phyloP scores from a whole-genome alignment of 2,888 invertebrate species.

The Volucella inanis region DNA sequence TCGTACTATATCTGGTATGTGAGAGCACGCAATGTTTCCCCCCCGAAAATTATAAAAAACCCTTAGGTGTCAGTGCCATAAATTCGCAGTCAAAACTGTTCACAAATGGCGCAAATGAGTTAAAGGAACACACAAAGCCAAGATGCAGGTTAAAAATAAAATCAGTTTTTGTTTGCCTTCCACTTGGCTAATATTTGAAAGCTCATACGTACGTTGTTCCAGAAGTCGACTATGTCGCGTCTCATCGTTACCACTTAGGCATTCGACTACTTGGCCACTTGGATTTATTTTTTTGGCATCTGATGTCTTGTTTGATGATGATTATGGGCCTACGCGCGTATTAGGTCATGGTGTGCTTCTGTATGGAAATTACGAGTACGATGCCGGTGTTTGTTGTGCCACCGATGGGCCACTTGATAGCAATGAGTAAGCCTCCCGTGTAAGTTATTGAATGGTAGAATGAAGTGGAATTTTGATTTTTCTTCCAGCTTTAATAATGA shows the following conservation, averaged over 20 bases:
- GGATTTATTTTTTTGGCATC: slow-evolving; percentile 43
- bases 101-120: slow-evolving; percentile 55
- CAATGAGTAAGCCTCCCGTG: slow-evolving; percentile 26
- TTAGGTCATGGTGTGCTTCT: slow-evolving; percentile 55
- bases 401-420: slow-evolving; percentile 6
- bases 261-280: slow-evolving; percentile 4
- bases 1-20: slow-evolving; percentile 27
- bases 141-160: slow-evolving; percentile 11
- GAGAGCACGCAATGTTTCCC: slow-evolving; percentile 43
- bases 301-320: slow-evolving; percentile 52
- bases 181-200: slow-evolving; percentile 63
- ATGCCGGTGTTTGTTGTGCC: slow-evolving; percentile 8
- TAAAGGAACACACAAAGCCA: slow-evolving; percentile 45
- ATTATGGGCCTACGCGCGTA: slow-evolving; percentile 38
- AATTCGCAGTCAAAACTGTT: slow-evolving; percentile 27
- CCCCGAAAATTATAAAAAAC: slow-evolving; percentile 35
- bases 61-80: slow-evolving; percentile 21
- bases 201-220: slow-evolving; percentile 54
- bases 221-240: slow-evolving; percentile 54
- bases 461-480: slow-evolving; percentile 40
- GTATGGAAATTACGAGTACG: slow-evolving; percentile 29
- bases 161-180: slow-evolving; percentile 56
- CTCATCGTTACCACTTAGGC: slow-evolving; percentile 35
- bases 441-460: slow-evolving; percentile 44
- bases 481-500: slow-evolving; percentile 27